Evolutionary conservation across 2,797 vertebrate genomes (phyloP).

Genomic region (Kryptopterus vitreolus): DNA sequence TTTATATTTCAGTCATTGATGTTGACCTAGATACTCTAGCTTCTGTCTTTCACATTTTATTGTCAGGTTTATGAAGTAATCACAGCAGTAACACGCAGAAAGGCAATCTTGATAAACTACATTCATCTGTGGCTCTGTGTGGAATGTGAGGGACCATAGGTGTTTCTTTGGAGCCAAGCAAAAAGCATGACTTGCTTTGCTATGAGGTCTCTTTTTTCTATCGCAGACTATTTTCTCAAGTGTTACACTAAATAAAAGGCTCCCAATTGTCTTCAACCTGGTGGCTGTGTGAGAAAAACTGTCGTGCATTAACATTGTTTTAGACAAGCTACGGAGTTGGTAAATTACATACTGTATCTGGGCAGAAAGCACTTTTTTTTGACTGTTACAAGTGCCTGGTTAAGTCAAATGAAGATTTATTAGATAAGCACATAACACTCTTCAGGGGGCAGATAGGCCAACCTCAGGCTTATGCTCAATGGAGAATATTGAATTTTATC

Average conservation of each 20-base stretch:
- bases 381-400: neutral
- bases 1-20: slow-evolving; percentile 40
- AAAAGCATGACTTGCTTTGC: neutral
- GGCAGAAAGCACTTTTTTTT: neutral
- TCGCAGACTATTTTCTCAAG: slow-evolving; percentile 33
- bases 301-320: neutral
- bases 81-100: slow-evolving; percentile 9
- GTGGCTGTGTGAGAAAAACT: neutral
- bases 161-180: slow-evolving; percentile 7
- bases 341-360: neutral
- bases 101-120: no score
- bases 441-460: neutral
- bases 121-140: neutral
- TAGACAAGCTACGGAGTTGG: neutral
- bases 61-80: slow-evolving; percentile 38
- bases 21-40: slow-evolving; percentile 55
- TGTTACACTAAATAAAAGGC: slow-evolving; percentile 46
- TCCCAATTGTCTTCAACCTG: slow-evolving; percentile 4
- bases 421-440: neutral
- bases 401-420: neutral
- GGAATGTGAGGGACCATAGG: neutral
- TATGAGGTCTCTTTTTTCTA: slow-evolving; percentile 32
- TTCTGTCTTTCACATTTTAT: slow-evolving; percentile 30
- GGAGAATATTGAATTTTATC: neutral
- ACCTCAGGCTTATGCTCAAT: neutral